Base-by-base conservation (phyloP, 2,797 vertebrate genomes). In the Numenius phaeopus region DNA sequence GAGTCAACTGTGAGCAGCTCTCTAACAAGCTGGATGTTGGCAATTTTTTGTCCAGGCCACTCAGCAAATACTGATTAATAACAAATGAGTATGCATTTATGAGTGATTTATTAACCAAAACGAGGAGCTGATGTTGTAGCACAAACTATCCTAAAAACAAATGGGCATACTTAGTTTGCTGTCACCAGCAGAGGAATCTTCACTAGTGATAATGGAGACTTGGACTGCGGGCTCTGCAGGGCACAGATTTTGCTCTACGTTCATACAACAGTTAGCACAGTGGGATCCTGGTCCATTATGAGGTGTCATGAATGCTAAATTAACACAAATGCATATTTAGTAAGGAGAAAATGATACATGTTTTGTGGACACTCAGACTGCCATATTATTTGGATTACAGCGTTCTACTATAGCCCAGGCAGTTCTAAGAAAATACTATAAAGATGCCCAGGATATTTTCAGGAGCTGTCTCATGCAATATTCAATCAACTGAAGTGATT, bases 241-340 rank as follows among this genome's bases (percentile, higher is more conserved):
- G 70, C 95, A 88, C 64, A 83, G 89, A 62, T 80, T 94, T 95
- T 62, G 62, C 83, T 95, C 87, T 19, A 65, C 3, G 1, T 88
- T 95, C 77, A 34, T 59, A 81, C 79, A 61, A 64, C 89, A 80
- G 85, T 90, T 89, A 92, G 69, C 87, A 93, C 95, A 87, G 93
- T 19, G 50, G 91, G 94, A 93, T 84, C 85, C 85, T 27, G 80
- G 46, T 46, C 94, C 55, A 29, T 94, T 94, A 95, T 44, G 91
- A 47, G 95, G 79, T 86, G 87, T 65, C 95, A 70, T 69, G 87
- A 94, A 94, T 93, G 79, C 87, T 88, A 87, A 94, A 95, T 96
- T 94, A 91, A 84, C 91, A 84, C 77, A 90, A 94, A 95, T 91
- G 93, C 79, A 76, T 96, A 93, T 95, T 93, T 91, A 97, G 95